These are phyloP conservation scores for Ceratina calcarata DNA, from an alignment of 1,140 invertebrate species.

Conservation along the genomic window DNA sequence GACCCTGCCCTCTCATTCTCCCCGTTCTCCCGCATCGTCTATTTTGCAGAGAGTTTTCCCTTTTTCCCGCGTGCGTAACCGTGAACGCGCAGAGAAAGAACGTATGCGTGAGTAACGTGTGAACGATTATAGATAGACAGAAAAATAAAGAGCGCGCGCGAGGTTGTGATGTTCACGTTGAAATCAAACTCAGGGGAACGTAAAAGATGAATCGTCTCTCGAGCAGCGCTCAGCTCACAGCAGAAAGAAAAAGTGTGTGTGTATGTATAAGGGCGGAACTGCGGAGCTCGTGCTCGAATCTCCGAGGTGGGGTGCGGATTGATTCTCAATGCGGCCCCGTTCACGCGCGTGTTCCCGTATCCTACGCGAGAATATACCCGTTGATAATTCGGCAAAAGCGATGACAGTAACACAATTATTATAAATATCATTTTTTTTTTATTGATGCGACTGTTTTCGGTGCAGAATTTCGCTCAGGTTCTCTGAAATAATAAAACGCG, in stretches of 20 bases:
- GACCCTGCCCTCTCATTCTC: slow-evolving; percentile 24
- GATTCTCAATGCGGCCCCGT: slow-evolving; percentile 25
- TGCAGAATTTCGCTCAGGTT: too few relatives aligned
- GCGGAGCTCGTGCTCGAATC: slow-evolving; percentile 22
- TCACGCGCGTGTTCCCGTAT: slow-evolving; percentile 2
- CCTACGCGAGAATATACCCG: not conserved
- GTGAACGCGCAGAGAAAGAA: slow-evolving; percentile 5
- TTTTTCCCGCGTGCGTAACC: slow-evolving; percentile 7
- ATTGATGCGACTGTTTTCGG: too few relatives aligned
- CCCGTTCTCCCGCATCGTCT: slow-evolving; percentile 40
- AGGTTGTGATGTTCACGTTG: slow-evolving; percentile 52
- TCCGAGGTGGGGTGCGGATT: slow-evolving; percentile 10
- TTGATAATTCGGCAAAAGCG: not conserved
- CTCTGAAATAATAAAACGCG: too few relatives aligned
- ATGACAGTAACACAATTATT: not conserved
- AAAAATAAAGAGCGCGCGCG: not conserved
- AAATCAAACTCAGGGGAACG: slow-evolving; percentile 66
- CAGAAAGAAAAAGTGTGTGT: too few relatives aligned
- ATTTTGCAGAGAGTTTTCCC: slow-evolving; percentile 45
- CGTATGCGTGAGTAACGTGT: not conserved
- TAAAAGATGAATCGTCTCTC: slow-evolving; percentile 61
- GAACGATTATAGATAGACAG: not conserved
- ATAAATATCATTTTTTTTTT: too few relatives aligned
- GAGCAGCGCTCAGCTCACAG: slow-evolving; percentile 15
- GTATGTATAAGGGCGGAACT: not conserved